These are phyloP conservation scores for Phataginus tetradactyla DNA, from an alignment of 2,797 vertebrate species.

Conservation along the genomic window DNA sequence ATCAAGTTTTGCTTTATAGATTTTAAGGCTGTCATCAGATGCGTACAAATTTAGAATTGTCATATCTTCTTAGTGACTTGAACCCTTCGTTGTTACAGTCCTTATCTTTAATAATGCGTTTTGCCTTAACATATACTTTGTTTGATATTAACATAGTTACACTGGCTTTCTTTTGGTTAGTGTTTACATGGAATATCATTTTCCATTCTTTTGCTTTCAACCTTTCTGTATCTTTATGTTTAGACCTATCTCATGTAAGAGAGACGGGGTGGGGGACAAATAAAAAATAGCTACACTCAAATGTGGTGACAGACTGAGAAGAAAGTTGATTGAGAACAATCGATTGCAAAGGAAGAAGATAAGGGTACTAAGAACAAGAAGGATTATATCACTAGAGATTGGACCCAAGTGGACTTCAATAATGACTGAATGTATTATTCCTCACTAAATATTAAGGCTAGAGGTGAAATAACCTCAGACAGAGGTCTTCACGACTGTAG, in stretches of 20 bases:
- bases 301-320: conserved; percentile 20
- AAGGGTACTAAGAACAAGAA: conserved; percentile 53
- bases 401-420: conserved; percentile 25
- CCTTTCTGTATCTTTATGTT: not conserved
- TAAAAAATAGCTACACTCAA: not conserved
- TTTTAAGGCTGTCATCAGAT: not conserved
- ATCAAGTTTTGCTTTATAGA: not conserved
- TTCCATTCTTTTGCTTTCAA: not conserved
- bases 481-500: not conserved
- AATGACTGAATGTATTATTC: not conserved
- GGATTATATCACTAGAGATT: not conserved
- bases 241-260: not conserved
- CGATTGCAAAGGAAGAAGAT: conserved; percentile 38
- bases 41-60: not conserved
- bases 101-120: not conserved
- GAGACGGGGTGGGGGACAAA: not conserved
- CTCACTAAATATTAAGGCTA: not conserved
- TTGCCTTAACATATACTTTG: not conserved
- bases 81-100: not conserved
- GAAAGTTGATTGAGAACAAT: conserved; percentile 33
- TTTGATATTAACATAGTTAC: not conserved
- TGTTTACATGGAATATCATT: not conserved
- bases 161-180: not conserved
- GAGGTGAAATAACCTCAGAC: not conserved
- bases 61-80: not conserved